phyloP scores from a whole-genome alignment of 1,140 invertebrate genomes.

The Tyrophagus putrescentiae region DNA sequence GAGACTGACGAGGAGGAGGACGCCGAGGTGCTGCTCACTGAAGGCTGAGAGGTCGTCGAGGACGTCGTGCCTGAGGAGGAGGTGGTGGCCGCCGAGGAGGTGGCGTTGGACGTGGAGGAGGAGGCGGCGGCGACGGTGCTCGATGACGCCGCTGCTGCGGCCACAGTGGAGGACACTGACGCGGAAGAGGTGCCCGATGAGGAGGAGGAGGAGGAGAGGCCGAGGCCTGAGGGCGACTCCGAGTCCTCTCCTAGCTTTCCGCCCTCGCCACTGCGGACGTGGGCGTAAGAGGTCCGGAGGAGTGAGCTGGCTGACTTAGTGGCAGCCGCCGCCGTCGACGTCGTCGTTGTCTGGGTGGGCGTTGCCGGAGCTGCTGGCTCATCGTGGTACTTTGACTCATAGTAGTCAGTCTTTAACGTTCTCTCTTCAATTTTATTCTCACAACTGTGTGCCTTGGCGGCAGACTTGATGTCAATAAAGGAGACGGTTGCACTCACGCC shows the following conservation, averaged over 20 bases:
- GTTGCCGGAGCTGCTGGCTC: constrained; percentile 31
- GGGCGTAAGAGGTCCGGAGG: not conserved
- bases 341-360: constrained; percentile 17
- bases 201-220: too few relatives aligned
- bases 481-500: constrained; percentile 63
- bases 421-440: constrained; percentile 71
- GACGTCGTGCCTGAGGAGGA: constrained; percentile 1
- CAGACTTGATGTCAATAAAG: constrained; percentile 92
- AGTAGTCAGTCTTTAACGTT: constrained; percentile 74
- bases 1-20: constrained; percentile 2
- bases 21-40: not conserved
- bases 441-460: constrained; percentile 73
- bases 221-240: not conserved
- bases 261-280: not conserved
- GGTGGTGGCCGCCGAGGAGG: not conserved
- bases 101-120: not conserved
- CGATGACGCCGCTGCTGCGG: constrained; percentile 21
- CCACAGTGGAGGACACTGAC: constrained; percentile 28
- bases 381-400: constrained; percentile 51
- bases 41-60: too few relatives aligned
- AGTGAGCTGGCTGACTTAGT: not conserved
- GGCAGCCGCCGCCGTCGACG: constrained; percentile 17
- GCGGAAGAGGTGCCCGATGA: constrained; percentile 32
- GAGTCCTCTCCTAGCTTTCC: not conserved
- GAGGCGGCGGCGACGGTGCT: not conserved